Conservation (phyloP, 1,140 invertebrate species). For the Pristionchus pacificus region DNA sequence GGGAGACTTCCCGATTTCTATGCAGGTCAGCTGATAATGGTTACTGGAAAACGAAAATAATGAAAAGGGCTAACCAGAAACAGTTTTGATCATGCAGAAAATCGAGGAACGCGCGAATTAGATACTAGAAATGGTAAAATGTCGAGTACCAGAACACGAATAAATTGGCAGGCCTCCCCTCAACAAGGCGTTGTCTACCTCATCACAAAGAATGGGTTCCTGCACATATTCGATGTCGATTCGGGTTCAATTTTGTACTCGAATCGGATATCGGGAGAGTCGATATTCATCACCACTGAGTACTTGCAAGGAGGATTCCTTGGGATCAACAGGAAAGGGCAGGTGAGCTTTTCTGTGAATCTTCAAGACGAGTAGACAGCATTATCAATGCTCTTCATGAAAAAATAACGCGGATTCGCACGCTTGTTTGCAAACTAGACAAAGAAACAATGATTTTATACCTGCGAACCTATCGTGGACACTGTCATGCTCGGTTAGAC, state of each 20-base stretch:
- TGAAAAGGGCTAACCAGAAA: too few species aligned
- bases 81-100: too few species aligned
- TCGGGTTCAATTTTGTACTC: conserved; percentile 97
- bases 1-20: conserved; percentile 97
- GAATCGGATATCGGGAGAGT: conserved; percentile 97
- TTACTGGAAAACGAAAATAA: background rate
- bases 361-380: too few species aligned
- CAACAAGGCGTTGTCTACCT: conserved; percentile 98
- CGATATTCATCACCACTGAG: conserved; percentile 96
- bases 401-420: too few species aligned
- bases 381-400: too few species aligned
- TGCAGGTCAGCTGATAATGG: conserved; percentile 74
- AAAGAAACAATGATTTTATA: background rate
- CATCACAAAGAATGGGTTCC: conserved; percentile 98
- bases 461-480: too few species aligned
- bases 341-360: too few species aligned
- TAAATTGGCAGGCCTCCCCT: conserved; percentile 67
- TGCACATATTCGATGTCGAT: conserved; percentile 98
- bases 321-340: conserved; percentile 92
- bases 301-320: conserved; percentile 95
- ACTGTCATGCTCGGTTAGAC: too few species aligned
- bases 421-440: too few species aligned
- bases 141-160: too few species aligned
- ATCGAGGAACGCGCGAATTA: too few species aligned
- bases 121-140: too few species aligned